Evolutionary conservation across 2,888 invertebrate species (phyloP), one percentile per base, ranked within the genome.

Genomic region (Ceramica pisi): DNA sequence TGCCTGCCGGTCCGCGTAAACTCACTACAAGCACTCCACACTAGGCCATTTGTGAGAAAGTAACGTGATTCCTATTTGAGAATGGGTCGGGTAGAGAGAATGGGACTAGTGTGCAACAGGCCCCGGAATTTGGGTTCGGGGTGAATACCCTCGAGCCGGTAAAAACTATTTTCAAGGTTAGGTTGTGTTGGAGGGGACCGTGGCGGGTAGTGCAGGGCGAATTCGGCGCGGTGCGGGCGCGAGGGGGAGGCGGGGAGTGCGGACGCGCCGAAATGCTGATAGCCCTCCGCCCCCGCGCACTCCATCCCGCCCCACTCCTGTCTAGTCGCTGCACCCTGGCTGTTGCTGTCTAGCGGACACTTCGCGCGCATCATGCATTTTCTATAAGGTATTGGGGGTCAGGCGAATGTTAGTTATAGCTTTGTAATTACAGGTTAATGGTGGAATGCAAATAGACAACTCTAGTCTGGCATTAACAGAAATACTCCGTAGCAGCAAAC

Each of bases 141-240:
- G 96, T 96, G 95, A 96, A 96, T 96, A 96, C 96, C 96, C 96
- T 96, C 94, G 85, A 87, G 93, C 91, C 93, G 93, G 95, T 96
- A 95, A 95, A 95, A 96, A 96, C 96, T 95, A 95, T 95, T 95
- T 96, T 96, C 96, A 96, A 96, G 96, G 96, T 95, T 96, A 95
- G 93, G 90, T 89, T 89, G 89, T 87, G 89, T 89, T 92, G 93
- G 95, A 95, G 94, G 95, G 95, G 95, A 94, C 90, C 94, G 92
- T 92, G 90, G 91, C 93, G 92, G 91, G 93, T 90, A 88, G 93
- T 90, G 93, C 92, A 93, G 94, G 94, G 95, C 93, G 92, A 94
- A 93, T 94, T 93, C 92, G 92, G 92, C 87, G 92, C 88, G 90
- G 89, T 87, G 86, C 88, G 90, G 87, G 88, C 78, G 86, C 72